Conservation (phyloP, 2,113 vertebrate genomes). For the Lanius ludovicianus region DNA sequence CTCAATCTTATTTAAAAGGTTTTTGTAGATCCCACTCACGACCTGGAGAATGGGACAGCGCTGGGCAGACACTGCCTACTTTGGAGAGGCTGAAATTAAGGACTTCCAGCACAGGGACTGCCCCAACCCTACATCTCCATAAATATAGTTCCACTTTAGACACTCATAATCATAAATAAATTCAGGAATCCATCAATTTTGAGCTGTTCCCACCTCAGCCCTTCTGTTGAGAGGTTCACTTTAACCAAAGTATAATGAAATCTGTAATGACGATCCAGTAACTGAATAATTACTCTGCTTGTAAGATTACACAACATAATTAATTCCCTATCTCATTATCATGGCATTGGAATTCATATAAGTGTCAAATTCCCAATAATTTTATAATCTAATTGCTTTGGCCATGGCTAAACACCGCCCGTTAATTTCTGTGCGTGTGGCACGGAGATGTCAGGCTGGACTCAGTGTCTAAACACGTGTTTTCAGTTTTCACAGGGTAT, state of each 20-base stretch:
- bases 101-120: not conserved
- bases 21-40: not conserved
- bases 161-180: not conserved
- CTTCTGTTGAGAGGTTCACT: not conserved
- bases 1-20: not conserved
- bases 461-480: fast-evolving
- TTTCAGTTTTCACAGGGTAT: not conserved
- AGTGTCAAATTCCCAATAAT: not conserved
- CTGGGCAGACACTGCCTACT: fast-evolving
- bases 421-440: not conserved
- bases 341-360: not conserved
- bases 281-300: not conserved
- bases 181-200: not conserved
- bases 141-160: not conserved
- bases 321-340: not conserved
- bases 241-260: not conserved
- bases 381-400: not conserved
- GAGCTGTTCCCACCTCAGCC: not conserved
- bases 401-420: not conserved
- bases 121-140: not conserved
- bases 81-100: not conserved
- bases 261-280: not conserved
- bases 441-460: not conserved
- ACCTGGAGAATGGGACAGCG: not conserved
- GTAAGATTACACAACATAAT: not conserved